These are phyloP conservation scores for Phyllotreta striolata DNA, from an alignment of 2,888 invertebrate species.

Conservation along the genomic window DNA sequence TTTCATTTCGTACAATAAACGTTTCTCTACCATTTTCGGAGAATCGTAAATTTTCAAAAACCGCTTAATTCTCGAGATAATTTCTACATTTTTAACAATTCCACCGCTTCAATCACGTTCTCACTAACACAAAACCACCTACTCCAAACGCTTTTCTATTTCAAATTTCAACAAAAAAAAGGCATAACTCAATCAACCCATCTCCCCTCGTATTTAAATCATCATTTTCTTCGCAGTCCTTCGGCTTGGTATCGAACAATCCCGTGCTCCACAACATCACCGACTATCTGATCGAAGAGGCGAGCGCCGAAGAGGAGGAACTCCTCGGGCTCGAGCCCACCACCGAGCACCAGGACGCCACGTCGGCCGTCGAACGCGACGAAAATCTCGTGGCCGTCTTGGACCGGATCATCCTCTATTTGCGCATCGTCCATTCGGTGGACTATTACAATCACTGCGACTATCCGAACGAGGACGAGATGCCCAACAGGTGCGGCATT, in stretches of 20 bases:
- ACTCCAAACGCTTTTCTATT: too few species aligned
- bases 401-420: conserved; percentile 86
- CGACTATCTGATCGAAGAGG: conserved; percentile 97
- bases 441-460: conserved; percentile 99
- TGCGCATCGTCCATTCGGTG: conserved; percentile 96
- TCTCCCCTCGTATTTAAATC: too few species aligned
- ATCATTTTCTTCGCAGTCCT: conserved; percentile 58
- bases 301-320: conserved; percentile 98
- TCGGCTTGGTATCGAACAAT: conserved; percentile 83
- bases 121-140: too few species aligned
- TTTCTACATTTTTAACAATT: too few species aligned
- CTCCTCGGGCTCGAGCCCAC: conserved; percentile 74
- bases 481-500: conserved; percentile 99
- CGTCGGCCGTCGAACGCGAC: conserved; percentile 72
- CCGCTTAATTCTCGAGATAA: too few species aligned
- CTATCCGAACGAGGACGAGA: conserved; percentile 99
- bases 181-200: too few species aligned
- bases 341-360: conserved; percentile 60
- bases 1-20: too few species aligned
- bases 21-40: too few species aligned
- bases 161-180: too few species aligned
- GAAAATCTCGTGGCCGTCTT: conserved; percentile 75
- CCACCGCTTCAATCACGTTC: too few species aligned
- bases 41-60: too few species aligned
- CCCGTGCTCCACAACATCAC: conserved; percentile 96